Base-by-base conservation (phyloP, 64 coral and sea anemone species). In the Platygyra sinensis region DNA sequence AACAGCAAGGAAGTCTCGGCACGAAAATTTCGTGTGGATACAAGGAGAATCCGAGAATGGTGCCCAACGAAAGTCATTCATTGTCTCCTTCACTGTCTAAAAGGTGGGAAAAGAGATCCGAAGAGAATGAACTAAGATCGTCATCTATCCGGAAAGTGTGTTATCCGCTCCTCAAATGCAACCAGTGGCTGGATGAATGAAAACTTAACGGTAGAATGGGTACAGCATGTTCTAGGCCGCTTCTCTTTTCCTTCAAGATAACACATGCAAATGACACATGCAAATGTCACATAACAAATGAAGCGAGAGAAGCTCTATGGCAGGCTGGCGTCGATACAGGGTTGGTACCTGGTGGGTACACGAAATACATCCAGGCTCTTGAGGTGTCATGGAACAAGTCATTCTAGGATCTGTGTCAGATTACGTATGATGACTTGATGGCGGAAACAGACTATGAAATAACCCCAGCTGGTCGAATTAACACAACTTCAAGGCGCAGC, bases 21-120 rank as follows among this genome's bases (percentile, higher is more conserved):
- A 5, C 71, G 89, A 74, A 90, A 82, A 72, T 90, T 82, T 90
- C 78, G 89, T 28, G 89, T 90, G 10, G 89, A 90, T 30, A 46
- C 64, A 32, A 90, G 59, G 89, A 72, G 89, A 84, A 91, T 91
- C 29, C 57, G 79, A 63, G 89, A 91, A 73, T 91, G 89, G 89
- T 83, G 69, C 20, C 83, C 64, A 62, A 83, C 83, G 52, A 91
- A 91, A 73, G 89, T 69, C 10, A 80, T 75, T 74, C 80, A 84
- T 80, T 80, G 61, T 60, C 28, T 14, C 78, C 60, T 62, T 80
- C 52, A 80, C 61, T 80, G 55, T 61, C 61, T 80, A 52, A 62
- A 80, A 60, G 57, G 78, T 80, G 54, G 78, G 32, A 80, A 80
- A 80, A 60, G 78, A 80, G 54, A 80, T 80, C 52, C 61, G 30